Base-by-base conservation (phyloP, 2,888 invertebrate genomes). In the Sussaba pulchella region DNA sequence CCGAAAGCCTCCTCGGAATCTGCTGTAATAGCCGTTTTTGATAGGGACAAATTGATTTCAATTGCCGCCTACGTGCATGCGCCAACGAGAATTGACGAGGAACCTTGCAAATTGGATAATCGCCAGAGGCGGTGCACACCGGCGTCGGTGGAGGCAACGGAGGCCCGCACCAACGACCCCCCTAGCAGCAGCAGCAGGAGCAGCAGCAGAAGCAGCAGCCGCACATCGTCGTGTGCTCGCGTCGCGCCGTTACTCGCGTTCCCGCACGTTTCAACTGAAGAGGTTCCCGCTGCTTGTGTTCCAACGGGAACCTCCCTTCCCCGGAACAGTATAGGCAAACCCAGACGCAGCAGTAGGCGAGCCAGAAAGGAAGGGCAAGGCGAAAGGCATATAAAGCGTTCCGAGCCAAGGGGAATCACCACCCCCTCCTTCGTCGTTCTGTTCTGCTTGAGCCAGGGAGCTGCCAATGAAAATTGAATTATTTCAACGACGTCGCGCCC, bases 101-200 rank as follows among this genome's bases (percentile, higher is more conserved):
- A 86, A 85, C 87, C 83, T 84, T 84, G 84, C 85, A 86, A 88
- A 90, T 89, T 90, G 90, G 87, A 89, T 90, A 90, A 90, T 90
- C 87, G 87, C 83, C 85, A 85, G 82, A 31, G 31, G 31, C 83
- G 86, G 81, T 82, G 82, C 82, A 75, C 71, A 74, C 75, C 72
- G 39, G 77, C 63, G n/a, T 31, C 57, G n/a, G 70, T 6, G 36
- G 57, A 19, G 19, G 14, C 31, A 6, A 26, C 14, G n/a, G 31
- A 12, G 14, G 14, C 26, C 24, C 6, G 17, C 14, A 17, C 4
- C 4, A 31, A 31, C 31, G 31, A 2, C 6, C 10, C 43, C 41
- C 10, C 57, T 6, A 39, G 57, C 24, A 12, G 36, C 14, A 4
- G 54, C 14, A 12, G 59, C 41, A 12, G 70, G 2, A 52, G 54